Evolutionary conservation across 2,797 vertebrate genomes (phyloP), one percentile per base, ranked within the genome.

Genomic region (Chanos chanos): DNA sequence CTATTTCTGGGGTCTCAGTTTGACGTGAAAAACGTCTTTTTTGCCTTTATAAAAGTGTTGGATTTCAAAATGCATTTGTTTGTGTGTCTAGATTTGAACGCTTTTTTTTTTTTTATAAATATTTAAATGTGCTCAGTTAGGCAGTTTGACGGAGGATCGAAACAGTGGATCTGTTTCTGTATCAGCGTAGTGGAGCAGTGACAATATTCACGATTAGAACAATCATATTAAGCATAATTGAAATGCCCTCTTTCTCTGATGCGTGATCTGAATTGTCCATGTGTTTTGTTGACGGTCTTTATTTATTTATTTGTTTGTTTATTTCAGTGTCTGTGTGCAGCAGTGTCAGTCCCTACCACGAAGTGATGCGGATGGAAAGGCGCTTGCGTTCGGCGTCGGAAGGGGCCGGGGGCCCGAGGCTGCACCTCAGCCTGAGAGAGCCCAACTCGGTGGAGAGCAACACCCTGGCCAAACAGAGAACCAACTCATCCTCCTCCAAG

Each of bases 351-450:
- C 96, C 96, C 0, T 95, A 87, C 68, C 90, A 91, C 8, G 95
- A 95, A 49, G 89, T 95, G 67, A 92, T 93, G 74, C 90, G 92
- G 53, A 68, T 93, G 78, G 96, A 98, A 70, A 88, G 92, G 41
- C 88, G 96, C 1, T 79, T 98, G 49, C 88, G 96, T 48, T 99
- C 96, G 1, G 95, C 96, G 0, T 99, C 96, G 2, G 96, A 99
- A 85, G 95, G 96, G 15, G 91, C 94, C 7, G 95, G 95, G 63
- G 93, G 93, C 21, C 91, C 93, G 71, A 88, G 91, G 50, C 85
- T 93, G 83, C 89, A 93, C 76, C 83, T 92, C 55, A 97, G 92
- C 78, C 90, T 92, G 31, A 91, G 85, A 76, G 94, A 96, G 47
- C 90, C 86, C 70, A 89, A 87, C 1, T 54, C 73, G 51, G 89